Evolutionary conservation across 2,888 invertebrate genomes (phyloP).

Genomic region (Torymus aiolomorphi): DNA sequence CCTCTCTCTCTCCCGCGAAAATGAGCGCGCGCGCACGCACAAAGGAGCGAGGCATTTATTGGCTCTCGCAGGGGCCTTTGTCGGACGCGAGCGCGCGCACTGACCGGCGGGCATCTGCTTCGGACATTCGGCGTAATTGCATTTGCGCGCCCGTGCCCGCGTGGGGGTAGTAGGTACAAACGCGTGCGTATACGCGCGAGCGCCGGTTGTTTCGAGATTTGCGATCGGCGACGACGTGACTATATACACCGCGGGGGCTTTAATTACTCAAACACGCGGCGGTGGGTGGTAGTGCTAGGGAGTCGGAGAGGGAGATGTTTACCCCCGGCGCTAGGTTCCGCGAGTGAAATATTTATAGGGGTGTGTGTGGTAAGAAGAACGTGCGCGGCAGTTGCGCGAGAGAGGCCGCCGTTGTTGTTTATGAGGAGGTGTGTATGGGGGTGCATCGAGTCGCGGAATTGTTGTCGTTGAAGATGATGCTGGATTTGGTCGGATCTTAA

Average conservation of each 20-base stretch:
- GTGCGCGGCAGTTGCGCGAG: too few species aligned
- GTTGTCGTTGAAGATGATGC: too few species aligned
- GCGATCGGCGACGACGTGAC: slow-evolving; percentile 39
- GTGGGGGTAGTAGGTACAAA: neutral
- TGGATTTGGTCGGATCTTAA: too few species aligned
- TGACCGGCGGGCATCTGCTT: slow-evolving; percentile 71
- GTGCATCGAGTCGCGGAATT: too few species aligned
- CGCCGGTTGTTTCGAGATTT: slow-evolving; percentile 44
- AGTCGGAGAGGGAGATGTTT: too few species aligned
- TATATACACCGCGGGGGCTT: neutral
- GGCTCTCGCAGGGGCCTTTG: slow-evolving; percentile 57
- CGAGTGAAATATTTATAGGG: slow-evolving; percentile 32
- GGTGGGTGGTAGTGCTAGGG: neutral
- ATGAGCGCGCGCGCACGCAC: slow-evolving; percentile 19
- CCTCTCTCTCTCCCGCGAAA: slow-evolving; percentile 15
- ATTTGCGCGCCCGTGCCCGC: slow-evolving; percentile 63
- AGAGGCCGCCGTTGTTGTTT: too few species aligned
- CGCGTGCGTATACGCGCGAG: slow-evolving; percentile 13
- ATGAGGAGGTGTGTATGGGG: too few species aligned
- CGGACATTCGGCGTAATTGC: slow-evolving; percentile 72
- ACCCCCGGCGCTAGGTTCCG: neutral
- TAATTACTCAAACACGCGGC: slow-evolving; percentile 37
- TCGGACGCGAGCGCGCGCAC: slow-evolving; percentile 44
- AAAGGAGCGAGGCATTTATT: slow-evolving; percentile 64
- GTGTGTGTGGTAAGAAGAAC: too few species aligned